Evolutionary conservation across 2,888 invertebrate genomes (phyloP), one percentile per base, ranked within the genome.

Genomic region (Hypomecis punctinalis): DNA sequence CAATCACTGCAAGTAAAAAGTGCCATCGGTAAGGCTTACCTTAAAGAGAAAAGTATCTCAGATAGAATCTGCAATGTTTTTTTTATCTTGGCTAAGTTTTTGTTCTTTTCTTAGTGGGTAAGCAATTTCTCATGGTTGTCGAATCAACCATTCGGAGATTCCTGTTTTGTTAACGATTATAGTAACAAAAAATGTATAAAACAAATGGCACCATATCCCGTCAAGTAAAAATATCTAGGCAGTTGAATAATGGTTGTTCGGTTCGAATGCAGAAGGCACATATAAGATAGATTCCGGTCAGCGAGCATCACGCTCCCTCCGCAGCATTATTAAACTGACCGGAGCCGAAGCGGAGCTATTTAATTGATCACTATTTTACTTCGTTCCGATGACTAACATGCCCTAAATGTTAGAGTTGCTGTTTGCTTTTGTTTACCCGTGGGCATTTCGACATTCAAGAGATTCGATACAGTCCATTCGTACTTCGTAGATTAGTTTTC

Each of bases 271-370:
- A 68, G 65, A 68, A 63, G 67, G 67, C 59, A 67, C 64, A 63
- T 53, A 70, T 53, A 70, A 81, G 80, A 86, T 84, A 84, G 83
- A 85, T 82, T 84, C 68, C 80, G 78, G 82, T 83, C 83, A 86
- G 81, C 78, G 80, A 81, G 78, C 77, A 74, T 74, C 74, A 76
- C 79, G 76, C 80, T 78, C 78, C 70, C 76, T 72, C 74, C 76
- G 76, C 72, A 72, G 35, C 47, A 51, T 76, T 70, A 49, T 45
- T 55, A 45, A 60, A 60, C 73, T 70, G 76, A 76, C 71, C 76
- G 76, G 70, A 79, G 81, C 78, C 76, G 75, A 71, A 79, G 81
- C 78, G 77, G 78, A 82, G 81, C 78, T 79, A 79, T 76, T 79
- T 78, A 69, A 69, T 68, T 59, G 13, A 48, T 76, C 76, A 82